Evolutionary conservation across 2,888 invertebrate genomes (phyloP), one percentile per base, ranked within the genome.

Genomic region (Rhopalosiphum nymphaeae): DNA sequence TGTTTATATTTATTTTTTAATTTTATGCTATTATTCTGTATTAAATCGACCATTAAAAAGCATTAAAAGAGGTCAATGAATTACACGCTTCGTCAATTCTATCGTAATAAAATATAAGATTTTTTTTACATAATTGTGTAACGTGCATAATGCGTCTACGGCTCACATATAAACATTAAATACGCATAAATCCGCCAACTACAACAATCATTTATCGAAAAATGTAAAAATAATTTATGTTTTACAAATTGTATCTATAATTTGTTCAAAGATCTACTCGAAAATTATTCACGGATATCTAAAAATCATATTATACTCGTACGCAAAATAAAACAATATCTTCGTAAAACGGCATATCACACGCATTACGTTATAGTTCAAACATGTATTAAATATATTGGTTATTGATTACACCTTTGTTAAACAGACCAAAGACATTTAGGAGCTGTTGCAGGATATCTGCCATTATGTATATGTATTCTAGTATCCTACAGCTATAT

Each of bases 81-180:
- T 86, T 86, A 67, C 90, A 94, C 94, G 94, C 91, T 94, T 94
- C 94, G 44, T 94, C 90, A 94, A n/a, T 90, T 94, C 94, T 94
- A 91, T 90, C 86, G 94, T 94, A 94, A 94, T 91, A 94, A 21
- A 87, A 86, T 53, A 91, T 87, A 86, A 91, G 61, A 91, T 67
- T 94, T 93, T 91, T 91, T 94, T 94, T 46, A n/a, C 56, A 84
- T 49, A 49, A 94, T 94, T 94, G 94, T 91, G 94, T 94, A 94
- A 94, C 46, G 11, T 44, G 53, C 85, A 85, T 85, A 93, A 93
- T 92, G 78, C 46, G 4, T 53, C 53, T 53, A 21, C 5, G 53
- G 21, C 36, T n/a, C 42, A 56, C 13, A 0, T 36, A 42, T 88
- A 49, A 89, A 89, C 11, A 92, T 36, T 88, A 67, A 87, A 87